A percentile compares a stretch with the other conserved stretches of the same genome.
These are phyloP conservation scores for Enhydra lutris DNA, from an alignment of 2,113 vertebrate species.

Conservation along the genomic window DNA sequence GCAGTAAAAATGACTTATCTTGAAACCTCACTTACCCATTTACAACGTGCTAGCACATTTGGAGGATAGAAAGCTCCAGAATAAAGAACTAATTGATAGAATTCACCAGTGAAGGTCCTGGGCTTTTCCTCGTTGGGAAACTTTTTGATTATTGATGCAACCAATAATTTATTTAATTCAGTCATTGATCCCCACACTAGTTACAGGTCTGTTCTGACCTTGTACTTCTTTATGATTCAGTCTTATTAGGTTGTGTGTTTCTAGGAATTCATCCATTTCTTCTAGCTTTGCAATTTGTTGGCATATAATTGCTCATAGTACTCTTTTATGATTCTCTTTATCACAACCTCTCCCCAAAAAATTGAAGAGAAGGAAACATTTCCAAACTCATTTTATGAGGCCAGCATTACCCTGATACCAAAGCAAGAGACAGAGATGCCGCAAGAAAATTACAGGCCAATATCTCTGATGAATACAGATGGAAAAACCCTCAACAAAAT, in stretches of 20 bases:
- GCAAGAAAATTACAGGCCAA: neutral
- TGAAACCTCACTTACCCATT: neutral
- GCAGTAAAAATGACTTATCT: neutral
- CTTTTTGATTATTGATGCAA: neutral
- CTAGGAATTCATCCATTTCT: neutral
- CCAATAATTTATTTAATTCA: neutral
- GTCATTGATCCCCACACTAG: neutral
- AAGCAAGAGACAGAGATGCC: neutral
- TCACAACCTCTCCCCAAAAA: neutral
- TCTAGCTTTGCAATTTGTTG: neutral
- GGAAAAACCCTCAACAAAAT: neutral
- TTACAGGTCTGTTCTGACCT: neutral
- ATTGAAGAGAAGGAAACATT: neutral
- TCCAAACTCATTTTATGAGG: neutral
- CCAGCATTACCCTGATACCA: neutral
- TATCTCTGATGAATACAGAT: neutral
- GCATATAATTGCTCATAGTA: neutral
- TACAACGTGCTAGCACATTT: neutral
- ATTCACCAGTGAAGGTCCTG: neutral
- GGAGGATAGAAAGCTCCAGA: neutral
- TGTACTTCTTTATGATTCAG: neutral
- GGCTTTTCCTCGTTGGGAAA: neutral
- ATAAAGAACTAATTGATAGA: neutral
- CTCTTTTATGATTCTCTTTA: neutral
- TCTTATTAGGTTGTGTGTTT: neutral